Evolutionary conservation across 2,113 vertebrate genomes (phyloP).

Genomic region (Carassius auratus): DNA sequence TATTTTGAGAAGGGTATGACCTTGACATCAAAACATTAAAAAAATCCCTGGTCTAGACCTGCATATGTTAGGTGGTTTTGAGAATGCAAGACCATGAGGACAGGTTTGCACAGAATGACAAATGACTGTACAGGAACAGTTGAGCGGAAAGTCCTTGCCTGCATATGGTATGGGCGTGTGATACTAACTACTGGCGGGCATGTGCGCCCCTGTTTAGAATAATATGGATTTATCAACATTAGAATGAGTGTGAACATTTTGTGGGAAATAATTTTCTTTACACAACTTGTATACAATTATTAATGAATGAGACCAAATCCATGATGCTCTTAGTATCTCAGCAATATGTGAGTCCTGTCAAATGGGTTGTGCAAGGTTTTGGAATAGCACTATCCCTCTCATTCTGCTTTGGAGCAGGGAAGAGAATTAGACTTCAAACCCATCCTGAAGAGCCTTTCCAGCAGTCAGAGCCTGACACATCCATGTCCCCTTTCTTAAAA

Average conservation of each 20-base stretch:
- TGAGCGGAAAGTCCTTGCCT: background rate
- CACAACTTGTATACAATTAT: background rate
- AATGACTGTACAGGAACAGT: background rate
- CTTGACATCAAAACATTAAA: background rate
- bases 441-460: constrained; percentile 4
- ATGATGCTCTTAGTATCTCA: background rate
- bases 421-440: constrained; percentile 50
- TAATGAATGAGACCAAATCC: background rate
- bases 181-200: background rate
- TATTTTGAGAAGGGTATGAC: background rate
- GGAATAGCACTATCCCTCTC: background rate
- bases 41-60: background rate
- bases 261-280: background rate
- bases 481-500: constrained; percentile 43
- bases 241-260: background rate
- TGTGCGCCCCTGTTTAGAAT: background rate
- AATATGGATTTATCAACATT: background rate
- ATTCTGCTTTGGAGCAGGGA: background rate
- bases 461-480: constrained; percentile 35
- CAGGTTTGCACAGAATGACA: background rate
- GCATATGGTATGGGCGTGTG: background rate
- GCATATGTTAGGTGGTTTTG: background rate
- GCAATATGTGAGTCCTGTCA: background rate
- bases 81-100: background rate
- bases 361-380: background rate